A percentile compares a stretch with the other conserved stretches of the same genome.
Conservation (phyloP, 2,797 vertebrate species). For the Gorsachius magnificus region DNA sequence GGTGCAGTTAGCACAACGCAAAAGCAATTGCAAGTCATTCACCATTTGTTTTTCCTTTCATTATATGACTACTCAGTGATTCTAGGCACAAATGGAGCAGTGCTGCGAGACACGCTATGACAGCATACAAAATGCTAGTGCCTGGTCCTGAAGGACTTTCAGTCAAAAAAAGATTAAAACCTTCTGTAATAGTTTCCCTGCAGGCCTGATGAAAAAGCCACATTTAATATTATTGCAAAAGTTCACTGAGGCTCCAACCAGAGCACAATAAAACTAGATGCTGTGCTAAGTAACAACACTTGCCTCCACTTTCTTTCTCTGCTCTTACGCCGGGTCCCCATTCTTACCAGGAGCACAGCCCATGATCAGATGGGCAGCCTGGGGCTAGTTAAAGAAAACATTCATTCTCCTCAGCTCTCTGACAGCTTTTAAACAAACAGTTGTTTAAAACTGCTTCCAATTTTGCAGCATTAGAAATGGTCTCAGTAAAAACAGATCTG, state of each 20-base stretch:
- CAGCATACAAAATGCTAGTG: neutral
- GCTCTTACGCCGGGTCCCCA: neutral
- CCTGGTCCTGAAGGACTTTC: neutral
- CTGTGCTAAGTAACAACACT: neutral
- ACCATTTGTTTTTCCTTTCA: slow-evolving; percentile 17
- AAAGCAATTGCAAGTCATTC: neutral
- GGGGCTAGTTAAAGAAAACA: slow-evolving; percentile 20
- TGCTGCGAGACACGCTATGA: neutral
- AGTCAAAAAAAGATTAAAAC: neutral
- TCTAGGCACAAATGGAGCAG: neutral
- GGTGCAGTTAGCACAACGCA: neutral
- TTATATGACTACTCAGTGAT: neutral
- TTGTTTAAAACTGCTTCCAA: slow-evolving; percentile 21
- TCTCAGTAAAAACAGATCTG: slow-evolving; percentile 19
- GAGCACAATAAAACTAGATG: neutral
- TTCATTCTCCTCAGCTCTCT: neutral
- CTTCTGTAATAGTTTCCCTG: neutral
- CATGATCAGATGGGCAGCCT: slow-evolving; percentile 4
- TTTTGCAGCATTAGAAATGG: slow-evolving; percentile 19
- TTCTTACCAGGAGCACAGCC: neutral
- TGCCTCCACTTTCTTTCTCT: neutral
- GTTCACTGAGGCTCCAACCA: neutral
- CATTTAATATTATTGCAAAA: neutral
- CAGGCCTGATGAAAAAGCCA: slow-evolving; percentile 4
- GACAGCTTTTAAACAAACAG: slow-evolving; percentile 47